Percentiles rank a stretch among this genome's conserved stretches.
phyloP scores from a whole-genome alignment of 2,113 vertebrate genomes.

The Osmerus mordax region DNA sequence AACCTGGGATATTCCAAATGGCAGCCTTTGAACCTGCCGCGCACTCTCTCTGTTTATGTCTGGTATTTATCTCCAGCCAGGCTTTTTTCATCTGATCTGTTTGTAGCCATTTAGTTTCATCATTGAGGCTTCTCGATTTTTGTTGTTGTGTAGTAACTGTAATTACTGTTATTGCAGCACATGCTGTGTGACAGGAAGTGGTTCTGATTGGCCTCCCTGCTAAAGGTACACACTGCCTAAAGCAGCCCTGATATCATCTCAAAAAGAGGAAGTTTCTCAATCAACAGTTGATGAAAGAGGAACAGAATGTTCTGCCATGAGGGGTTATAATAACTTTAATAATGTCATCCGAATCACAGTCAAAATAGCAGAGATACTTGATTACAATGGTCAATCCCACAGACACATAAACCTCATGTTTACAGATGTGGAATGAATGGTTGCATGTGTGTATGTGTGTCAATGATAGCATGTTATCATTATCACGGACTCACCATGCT shows the following conservation, averaged over 20 bases:
- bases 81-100: neutral
- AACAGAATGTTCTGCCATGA: neutral
- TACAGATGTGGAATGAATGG: too few species aligned
- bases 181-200: neutral
- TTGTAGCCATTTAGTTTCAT: neutral
- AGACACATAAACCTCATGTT: too few species aligned
- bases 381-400: too few species aligned
- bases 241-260: conserved; percentile 8
- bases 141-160: neutral
- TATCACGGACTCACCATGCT: conserved; percentile 70
- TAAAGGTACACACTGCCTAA: too few species aligned
- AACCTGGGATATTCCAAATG: neutral
- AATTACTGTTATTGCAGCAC: neutral
- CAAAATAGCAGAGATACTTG: too few species aligned
- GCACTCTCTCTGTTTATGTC: neutral
- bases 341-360: neutral
- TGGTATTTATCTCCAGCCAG: neutral
- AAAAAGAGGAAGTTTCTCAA: conserved; percentile 50
- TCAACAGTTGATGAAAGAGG: conserved; percentile 48
- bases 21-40: neutral
- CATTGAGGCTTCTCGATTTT: too few species aligned
- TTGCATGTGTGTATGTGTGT: too few species aligned
- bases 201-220: too few species aligned
- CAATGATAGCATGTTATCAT: neutral
- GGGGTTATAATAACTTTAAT: neutral